Percentiles rank a stretch among this genome's conserved stretches.
Conservation (phyloP, 2,797 vertebrate species). For the Setipinna tenuifilis region DNA sequence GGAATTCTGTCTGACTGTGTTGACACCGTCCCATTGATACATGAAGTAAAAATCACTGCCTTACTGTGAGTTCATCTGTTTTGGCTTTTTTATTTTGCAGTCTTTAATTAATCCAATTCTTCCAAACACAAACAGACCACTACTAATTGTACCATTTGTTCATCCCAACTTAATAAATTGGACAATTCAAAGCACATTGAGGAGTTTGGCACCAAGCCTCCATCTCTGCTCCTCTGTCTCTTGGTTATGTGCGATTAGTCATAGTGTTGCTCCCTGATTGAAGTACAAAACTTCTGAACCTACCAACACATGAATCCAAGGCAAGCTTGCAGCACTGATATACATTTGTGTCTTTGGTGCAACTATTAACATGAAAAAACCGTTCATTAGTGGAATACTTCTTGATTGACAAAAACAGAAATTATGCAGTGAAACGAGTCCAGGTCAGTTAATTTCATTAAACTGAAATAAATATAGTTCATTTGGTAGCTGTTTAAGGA, state of each 20-base stretch:
- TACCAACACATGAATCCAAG: constrained; percentile 9
- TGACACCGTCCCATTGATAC: neutral
- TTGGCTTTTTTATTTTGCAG: no score
- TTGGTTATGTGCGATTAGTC: constrained; percentile 28
- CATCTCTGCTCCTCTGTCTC: constrained; percentile 35
- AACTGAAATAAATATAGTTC: neutral
- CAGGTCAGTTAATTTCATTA: neutral
- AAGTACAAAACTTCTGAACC: neutral
- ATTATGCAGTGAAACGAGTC: neutral
- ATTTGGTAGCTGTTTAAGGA: neutral
- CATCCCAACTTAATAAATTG: constrained; percentile 47
- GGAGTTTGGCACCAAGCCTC: constrained; percentile 8
- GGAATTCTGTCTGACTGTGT: neutral
- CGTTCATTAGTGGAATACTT: neutral
- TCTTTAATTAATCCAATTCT: constrained; percentile 11
- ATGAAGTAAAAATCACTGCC: neutral
- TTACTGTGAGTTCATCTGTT: neutral
- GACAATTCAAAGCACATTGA: constrained; percentile 55
- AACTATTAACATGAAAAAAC: neutral
- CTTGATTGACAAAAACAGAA: neutral
- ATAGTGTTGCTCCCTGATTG: constrained; percentile 49
- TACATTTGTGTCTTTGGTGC: neutral
- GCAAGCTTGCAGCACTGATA: neutral
- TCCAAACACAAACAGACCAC: constrained; percentile 49
- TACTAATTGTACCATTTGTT: constrained; percentile 28